Base-by-base conservation (phyloP, 2,113 vertebrate species). In the Cebus imitator region DNA sequence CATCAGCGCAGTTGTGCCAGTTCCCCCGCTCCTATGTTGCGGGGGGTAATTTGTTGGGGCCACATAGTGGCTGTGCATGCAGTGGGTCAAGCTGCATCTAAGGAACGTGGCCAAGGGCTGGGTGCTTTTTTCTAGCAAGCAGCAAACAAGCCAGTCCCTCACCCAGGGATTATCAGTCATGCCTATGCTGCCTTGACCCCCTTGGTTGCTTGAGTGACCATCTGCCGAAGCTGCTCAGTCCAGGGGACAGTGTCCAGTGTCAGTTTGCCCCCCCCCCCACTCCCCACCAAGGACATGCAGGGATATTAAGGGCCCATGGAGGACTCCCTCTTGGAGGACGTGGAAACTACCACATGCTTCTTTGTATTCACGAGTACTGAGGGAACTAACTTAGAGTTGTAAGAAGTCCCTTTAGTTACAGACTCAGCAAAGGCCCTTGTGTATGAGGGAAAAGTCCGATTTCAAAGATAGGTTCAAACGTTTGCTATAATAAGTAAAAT, bases 1-100 rank as follows among this genome's bases (percentile, higher is more conserved):
- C 11, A 0, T n/a, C 55, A 30, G n/a, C 6, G 17, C 11, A 50
- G 50, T 50, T 50, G 50, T 50, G 50, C 50, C 50, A 14, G 50
- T 50, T 50, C 9, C 20, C 20, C 0, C 2, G 0, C 14, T 37
- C 52, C 70, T 16, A 1, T 14, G 32, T 16, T 32, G 58, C 25
- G 2, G 1, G 17, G 12, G 20, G 16, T 12, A 0, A 75, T 45
- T 37, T 23, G 0, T 0, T 12, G 25, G 50, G 35, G 70, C 84
- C 85, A 64, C 16, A 32, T 30, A 14, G 73, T 50, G 76, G 45
- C n/a, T 30, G 14, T 18, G 12, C 8, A 0, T 40, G 25, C 35
- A 25, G 70, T 40, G 10, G 32, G 18, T 14, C 6, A 5, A 27
- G 7, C 50, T 73, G 14, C 35, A 32, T 16, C 57, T 76, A 32